phyloP scores from a whole-genome alignment of 2,113 vertebrate species.

The Phaetusa simplex region DNA sequence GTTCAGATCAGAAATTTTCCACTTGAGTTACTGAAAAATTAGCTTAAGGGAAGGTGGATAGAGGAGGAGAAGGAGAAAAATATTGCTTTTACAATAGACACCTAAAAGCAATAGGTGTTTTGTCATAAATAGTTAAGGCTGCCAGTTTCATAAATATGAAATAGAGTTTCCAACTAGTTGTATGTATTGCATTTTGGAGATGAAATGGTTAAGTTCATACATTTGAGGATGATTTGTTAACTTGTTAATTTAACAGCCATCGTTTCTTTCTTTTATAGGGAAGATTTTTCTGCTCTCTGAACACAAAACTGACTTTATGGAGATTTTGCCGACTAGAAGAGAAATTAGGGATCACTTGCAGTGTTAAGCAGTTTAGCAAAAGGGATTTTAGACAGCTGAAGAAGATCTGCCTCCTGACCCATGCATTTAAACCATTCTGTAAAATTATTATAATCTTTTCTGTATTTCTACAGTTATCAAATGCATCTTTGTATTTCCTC shows the following conservation, averaged over 20 bases:
- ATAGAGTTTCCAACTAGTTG: background rate
- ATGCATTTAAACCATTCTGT: background rate
- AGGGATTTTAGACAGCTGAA: background rate
- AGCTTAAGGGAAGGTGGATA: background rate
- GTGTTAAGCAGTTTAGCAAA: background rate
- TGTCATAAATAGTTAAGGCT: background rate
- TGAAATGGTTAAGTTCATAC: background rate
- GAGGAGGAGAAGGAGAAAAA: background rate
- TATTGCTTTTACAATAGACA: background rate
- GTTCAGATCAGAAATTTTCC: background rate
- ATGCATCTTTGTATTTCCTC: background rate
- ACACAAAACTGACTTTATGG: background rate
- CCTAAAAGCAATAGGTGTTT: background rate
- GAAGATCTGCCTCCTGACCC: background rate
- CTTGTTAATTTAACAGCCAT: background rate
- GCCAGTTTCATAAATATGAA: background rate
- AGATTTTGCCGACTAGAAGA: background rate
- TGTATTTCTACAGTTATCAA: background rate
- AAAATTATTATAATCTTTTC: background rate
- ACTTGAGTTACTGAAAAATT: background rate
- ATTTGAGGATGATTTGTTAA: background rate
- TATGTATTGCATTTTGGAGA: background rate
- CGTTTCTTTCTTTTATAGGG: background rate
- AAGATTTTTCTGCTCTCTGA: background rate
- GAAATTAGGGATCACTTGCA: background rate